Conservation (phyloP, 2,113 vertebrate genomes). For the Haliaeetus leucogaster region DNA sequence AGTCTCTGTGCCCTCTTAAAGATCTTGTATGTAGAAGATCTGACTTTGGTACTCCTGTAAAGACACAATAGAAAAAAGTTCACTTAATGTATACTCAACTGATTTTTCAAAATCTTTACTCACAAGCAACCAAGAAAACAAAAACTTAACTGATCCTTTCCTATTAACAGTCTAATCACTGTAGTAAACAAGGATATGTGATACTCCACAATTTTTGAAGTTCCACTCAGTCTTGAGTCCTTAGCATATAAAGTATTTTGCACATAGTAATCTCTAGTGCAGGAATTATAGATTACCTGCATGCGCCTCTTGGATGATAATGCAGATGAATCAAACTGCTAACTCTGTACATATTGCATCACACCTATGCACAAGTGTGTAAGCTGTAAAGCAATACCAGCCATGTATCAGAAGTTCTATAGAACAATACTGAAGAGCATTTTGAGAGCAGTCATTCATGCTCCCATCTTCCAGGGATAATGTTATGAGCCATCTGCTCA, state of each 20-base stretch:
- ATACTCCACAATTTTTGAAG: background rate
- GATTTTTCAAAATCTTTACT: background rate
- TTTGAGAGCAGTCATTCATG: background rate
- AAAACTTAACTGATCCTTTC: background rate
- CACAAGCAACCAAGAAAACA: background rate
- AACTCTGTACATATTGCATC: background rate
- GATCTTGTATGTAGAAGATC: conserved; percentile 88
- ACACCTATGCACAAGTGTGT: background rate
- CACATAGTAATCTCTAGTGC: background rate
- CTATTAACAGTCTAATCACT: background rate
- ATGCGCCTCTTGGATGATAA: background rate
- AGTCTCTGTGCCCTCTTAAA: conserved; percentile 92
- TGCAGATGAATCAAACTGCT: background rate
- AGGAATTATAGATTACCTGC: background rate
- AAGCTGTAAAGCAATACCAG: background rate
- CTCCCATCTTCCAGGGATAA: background rate
- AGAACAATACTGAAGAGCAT: background rate
- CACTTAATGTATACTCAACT: background rate
- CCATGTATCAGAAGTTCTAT: background rate
- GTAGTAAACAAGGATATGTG: background rate
- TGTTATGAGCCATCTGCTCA: background rate
- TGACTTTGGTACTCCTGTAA: conserved; percentile 76
- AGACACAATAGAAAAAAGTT: background rate
- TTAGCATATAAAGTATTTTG: background rate
- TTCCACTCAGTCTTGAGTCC: background rate